Conservation (phyloP, 2,797 vertebrate species). For the Alca torda region DNA sequence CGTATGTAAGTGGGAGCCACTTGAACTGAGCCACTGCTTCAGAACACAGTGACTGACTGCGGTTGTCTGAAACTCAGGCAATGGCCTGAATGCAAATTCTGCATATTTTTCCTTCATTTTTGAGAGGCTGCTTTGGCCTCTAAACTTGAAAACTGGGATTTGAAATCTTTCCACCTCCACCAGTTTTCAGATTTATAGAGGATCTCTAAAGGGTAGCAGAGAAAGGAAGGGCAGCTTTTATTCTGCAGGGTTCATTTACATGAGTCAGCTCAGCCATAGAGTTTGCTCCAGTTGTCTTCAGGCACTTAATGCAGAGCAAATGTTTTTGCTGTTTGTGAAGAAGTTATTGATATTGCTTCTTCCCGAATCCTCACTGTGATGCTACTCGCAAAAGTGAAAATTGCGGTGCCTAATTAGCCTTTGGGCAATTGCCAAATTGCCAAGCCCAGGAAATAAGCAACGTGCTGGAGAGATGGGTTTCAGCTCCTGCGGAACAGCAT, state of each 20-base stretch:
- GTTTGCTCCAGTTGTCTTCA: slow-evolving; percentile 26
- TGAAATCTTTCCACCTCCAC: background rate
- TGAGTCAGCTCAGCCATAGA: background rate
- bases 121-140: background rate
- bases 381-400: slow-evolving; percentile 1
- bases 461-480: background rate
- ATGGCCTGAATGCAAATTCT: background rate
- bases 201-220: background rate
- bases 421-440: slow-evolving; percentile 40
- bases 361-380: background rate
- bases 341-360: slow-evolving; percentile 31
- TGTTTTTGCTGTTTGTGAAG: slow-evolving; percentile 24
- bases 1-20: background rate
- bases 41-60: background rate
- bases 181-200: background rate
- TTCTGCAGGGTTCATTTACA: background rate
- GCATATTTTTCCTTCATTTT: background rate
- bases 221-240: background rate
- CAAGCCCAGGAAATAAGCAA: slow-evolving; percentile 35
- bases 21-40: background rate
- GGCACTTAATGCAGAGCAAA: background rate
- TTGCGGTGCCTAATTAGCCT: slow-evolving; percentile 59
- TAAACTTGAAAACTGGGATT: background rate
- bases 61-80: background rate
- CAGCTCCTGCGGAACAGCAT: background rate